Percentiles rank a stretch among this genome's conserved stretches.
phyloP scores from a whole-genome alignment of 2,113 vertebrate species.

The Aspidoscelis tigris region DNA sequence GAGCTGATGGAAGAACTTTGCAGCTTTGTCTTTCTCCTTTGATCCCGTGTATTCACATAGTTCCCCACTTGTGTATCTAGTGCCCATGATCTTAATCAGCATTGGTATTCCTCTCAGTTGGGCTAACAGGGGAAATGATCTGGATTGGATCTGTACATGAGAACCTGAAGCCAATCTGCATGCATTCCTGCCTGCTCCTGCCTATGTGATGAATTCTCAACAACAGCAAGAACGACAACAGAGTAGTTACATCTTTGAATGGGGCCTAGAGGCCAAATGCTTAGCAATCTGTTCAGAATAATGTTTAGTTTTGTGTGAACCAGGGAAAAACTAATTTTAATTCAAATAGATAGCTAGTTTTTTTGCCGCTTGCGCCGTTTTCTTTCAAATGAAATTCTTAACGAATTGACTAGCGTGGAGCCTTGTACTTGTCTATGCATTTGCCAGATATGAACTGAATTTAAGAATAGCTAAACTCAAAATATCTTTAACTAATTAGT shows the following conservation, averaged over 20 bases:
- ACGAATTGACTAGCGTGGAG: slow-evolving; percentile 3
- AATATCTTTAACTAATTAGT: slow-evolving; percentile 47
- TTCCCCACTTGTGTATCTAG: not conserved
- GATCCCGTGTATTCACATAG: too few species aligned
- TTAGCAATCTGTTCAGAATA: not conserved
- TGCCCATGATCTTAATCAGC: not conserved
- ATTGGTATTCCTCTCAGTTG: not conserved
- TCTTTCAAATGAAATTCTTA: not conserved
- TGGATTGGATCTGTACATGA: not conserved
- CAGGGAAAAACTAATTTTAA: not conserved
- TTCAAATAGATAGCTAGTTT: too few species aligned
- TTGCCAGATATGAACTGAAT: slow-evolving; percentile 25
- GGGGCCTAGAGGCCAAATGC: not conserved
- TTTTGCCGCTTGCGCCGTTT: not conserved
- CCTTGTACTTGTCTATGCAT: not conserved
- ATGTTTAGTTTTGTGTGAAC: not conserved
- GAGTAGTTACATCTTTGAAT: not conserved
- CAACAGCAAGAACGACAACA: not conserved
- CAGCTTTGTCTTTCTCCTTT: too few species aligned
- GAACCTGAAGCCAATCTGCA: not conserved
- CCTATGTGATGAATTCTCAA: not conserved
- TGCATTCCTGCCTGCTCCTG: not conserved
- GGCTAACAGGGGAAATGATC: too few species aligned
- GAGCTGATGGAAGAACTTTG: too few species aligned
- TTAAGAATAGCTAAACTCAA: slow-evolving; percentile 15